phyloP scores from a whole-genome alignment of 1,140 invertebrate species.

The Microplitis demolitor region DNA sequence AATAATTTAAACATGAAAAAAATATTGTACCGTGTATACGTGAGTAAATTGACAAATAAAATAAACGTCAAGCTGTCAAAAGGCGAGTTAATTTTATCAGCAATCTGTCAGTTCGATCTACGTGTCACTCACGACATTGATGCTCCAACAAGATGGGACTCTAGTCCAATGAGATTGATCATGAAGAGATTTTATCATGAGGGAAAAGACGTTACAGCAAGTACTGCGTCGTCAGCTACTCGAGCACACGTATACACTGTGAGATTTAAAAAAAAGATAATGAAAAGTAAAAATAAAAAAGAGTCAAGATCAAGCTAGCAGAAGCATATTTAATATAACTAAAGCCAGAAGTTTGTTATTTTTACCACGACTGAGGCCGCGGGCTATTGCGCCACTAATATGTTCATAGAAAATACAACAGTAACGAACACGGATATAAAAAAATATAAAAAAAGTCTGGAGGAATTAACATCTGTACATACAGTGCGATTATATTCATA shows the following conservation, averaged over 20 bases:
- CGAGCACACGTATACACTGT: background rate
- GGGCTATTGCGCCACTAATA: too few relatives aligned
- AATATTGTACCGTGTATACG: background rate
- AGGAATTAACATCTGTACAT: background rate
- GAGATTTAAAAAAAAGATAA: too few relatives aligned
- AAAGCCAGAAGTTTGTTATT: too few relatives aligned
- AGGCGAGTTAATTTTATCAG: slow-evolving; percentile 14
- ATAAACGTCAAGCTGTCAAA: slow-evolving; percentile 1
- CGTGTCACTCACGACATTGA: background rate
- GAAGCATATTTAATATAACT: too few relatives aligned
- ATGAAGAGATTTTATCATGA: slow-evolving; percentile 14
- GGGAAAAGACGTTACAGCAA: background rate
- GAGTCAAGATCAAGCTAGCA: too few relatives aligned
- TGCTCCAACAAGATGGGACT: slow-evolving; percentile 15
- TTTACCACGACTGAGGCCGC: too few relatives aligned
- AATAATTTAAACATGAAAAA: too few relatives aligned
- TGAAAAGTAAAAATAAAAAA: too few relatives aligned
- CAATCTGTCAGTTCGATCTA: slow-evolving; percentile 11
- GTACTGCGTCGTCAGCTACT: background rate
- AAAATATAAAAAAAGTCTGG: background rate
- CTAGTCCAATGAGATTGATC: background rate
- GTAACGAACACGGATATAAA: background rate
- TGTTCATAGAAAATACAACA: background rate
- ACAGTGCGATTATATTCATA: background rate
- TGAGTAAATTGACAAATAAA: background rate